Base-by-base conservation (phyloP, 2,113 vertebrate species). In the Rynchops niger region DNA sequence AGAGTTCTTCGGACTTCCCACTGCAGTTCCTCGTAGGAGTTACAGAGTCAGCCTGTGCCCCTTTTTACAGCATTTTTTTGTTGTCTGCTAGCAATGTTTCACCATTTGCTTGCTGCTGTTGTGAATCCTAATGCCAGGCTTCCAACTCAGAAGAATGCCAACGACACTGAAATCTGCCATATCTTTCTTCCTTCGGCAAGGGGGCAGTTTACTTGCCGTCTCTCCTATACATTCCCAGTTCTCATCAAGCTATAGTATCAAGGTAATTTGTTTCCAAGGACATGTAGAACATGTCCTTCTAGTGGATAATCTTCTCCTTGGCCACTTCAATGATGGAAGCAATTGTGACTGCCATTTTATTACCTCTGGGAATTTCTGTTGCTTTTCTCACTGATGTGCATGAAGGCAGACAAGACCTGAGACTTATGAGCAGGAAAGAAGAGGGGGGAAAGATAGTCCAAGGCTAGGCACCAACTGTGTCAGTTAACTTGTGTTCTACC, bases 81-180 rank as follows among this genome's bases (percentile, higher is more conserved):
- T 59, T 66, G 59, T 12, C 47, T 71, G 17, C 12, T 59, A 86
- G 63, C 15, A 70, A 8, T 30, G 19, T 94, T 89, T 59, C 27
- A 43, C 8, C 1, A 1, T 81, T 89, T 77, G 74, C 59, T 78
- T n/a, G 10, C 38, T 30, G 71, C 49, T 79, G 20, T 29, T 86
- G 32, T 50, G 61, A 86, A 61, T 74, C 32, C 53, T 50, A 53
- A 65, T 4, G 23, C 38, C 53, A 20, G 27, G 19, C 49, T 69
- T 43, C 26, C 0, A 1, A 34, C 27, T n/a, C 1, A 1, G 17
- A 74, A 11, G 36, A 66, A 40, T 2, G 2, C 45, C 3, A 5
- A 55, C 5, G 6, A 36, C n/a, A 59, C 0, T 40, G 65, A 81
- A 30, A 86, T 42, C 49, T 73, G 76, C 53, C 42, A 6, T 4